These are phyloP conservation scores for Elgaria multicarinata DNA, from an alignment of 2,113 vertebrate genomes.

Conservation along the genomic window DNA sequence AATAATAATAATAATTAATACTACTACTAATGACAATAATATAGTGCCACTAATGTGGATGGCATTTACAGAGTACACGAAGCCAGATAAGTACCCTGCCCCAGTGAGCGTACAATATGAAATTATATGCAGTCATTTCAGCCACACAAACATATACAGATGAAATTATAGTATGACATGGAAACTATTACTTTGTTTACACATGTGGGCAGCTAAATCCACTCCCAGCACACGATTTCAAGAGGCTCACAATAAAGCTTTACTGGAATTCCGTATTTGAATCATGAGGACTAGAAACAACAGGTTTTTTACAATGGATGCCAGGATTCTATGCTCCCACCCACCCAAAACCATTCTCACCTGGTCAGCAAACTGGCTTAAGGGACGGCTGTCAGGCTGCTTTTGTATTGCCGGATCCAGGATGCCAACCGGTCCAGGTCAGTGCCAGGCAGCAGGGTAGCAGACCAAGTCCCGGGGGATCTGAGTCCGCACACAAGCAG, in stretches of 20 bases:
- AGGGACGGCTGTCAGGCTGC: slow-evolving; percentile 17
- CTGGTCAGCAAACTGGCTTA: slow-evolving; percentile 30
- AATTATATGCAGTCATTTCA: background rate
- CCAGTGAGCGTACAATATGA: background rate
- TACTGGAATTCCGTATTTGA: background rate
- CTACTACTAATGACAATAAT: background rate
- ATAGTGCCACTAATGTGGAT: background rate
- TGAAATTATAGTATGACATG: background rate
- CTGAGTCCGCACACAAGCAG: slow-evolving; percentile 13
- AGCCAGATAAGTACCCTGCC: background rate
- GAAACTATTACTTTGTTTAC: background rate
- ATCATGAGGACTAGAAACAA: background rate
- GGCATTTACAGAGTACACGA: background rate
- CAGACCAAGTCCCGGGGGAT: background rate
- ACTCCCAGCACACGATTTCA: background rate
- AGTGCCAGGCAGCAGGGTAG: slow-evolving; percentile 25
- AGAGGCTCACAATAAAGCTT: background rate
- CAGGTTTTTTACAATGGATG: background rate
- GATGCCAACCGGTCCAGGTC: slow-evolving; percentile 17
- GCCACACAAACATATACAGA: background rate
- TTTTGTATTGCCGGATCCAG: slow-evolving; percentile 31
- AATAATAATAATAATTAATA: background rate
- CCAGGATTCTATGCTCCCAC: background rate
- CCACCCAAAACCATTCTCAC: background rate
- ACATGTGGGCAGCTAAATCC: background rate